Evolutionary conservation across 2,888 invertebrate species (phyloP).

Genomic region (Tipula helvola): DNA sequence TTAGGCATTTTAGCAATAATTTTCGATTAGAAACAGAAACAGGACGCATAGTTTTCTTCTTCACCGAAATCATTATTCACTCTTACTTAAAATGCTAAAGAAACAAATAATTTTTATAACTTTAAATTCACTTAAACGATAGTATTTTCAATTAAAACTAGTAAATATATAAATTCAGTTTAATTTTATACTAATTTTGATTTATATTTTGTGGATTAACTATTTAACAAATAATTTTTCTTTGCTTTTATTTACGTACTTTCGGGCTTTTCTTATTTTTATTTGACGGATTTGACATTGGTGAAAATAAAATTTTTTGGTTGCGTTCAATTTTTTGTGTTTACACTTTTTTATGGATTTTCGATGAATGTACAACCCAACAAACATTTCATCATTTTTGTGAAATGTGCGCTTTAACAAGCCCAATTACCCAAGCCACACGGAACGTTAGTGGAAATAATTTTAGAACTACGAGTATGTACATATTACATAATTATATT

Average conservation of each 20-base stretch:
- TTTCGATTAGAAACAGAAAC: neutral
- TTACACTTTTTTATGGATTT: neutral
- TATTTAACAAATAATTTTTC: neutral
- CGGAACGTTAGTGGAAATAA: too few relatives aligned
- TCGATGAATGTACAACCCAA: neutral
- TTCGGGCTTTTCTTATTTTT: neutral
- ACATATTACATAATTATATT: too few relatives aligned
- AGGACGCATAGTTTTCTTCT: neutral
- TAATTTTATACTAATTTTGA: neutral
- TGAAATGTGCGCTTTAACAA: too few relatives aligned
- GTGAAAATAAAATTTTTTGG: neutral
- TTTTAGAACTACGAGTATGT: too few relatives aligned
- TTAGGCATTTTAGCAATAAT: neutral
- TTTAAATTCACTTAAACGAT: neutral
- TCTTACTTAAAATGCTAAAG: neutral
- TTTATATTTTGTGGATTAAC: neutral
- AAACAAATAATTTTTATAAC: neutral
- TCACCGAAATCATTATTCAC: neutral
- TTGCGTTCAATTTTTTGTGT: neutral
- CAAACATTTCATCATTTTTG: too few relatives aligned
- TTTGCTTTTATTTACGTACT: neutral
- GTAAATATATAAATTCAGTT: neutral
- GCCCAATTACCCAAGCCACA: too few relatives aligned
- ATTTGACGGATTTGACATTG: slow-evolving; percentile 8
- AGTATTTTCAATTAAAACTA: neutral